A percentile compares a stretch with the other conserved stretches of the same genome.
Evolutionary conservation across 2,888 invertebrate genomes (phyloP).

Genomic region (Isoperla grammatica): DNA sequence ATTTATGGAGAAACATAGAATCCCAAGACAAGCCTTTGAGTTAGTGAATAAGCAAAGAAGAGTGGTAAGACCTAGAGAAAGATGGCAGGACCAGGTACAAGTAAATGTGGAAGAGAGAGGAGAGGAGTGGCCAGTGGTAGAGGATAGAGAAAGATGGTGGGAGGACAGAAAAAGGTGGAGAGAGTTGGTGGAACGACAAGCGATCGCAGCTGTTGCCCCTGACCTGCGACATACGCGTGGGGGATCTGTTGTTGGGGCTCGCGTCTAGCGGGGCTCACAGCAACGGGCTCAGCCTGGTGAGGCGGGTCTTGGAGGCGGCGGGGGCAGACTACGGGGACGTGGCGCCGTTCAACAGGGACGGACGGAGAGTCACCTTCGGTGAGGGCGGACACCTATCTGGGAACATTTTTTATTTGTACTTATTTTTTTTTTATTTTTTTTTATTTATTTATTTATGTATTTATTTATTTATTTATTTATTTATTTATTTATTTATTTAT

Average conservation of each 20-base stretch:
- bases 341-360: conserved; percentile 64
- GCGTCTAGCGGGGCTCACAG: conserved; percentile 91
- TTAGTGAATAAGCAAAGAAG: no score
- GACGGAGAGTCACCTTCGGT: conserved; percentile 60
- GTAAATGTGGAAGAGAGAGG: no score
- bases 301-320: conserved; percentile 65
- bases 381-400: conserved; percentile 34
- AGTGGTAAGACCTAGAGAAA: no score
- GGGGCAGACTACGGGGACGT: conserved; percentile 60
- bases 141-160: no score
- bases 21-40: no score
- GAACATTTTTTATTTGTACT: conserved; percentile 23
- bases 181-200: no score
- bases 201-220: conserved; percentile 66
- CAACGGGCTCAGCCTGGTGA: conserved; percentile 87
- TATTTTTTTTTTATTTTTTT: background rate
- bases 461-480: background rate
- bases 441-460: background rate
- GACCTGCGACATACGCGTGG: conserved; percentile 56
- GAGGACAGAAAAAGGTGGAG: no score
- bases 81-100: no score
- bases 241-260: conserved; percentile 80
- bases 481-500: no score
- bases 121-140: no score
- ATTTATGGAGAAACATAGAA: no score